These are phyloP conservation scores for Amia ocellicauda DNA, from an alignment of 2,113 vertebrate genomes.

Conservation along the genomic window DNA sequence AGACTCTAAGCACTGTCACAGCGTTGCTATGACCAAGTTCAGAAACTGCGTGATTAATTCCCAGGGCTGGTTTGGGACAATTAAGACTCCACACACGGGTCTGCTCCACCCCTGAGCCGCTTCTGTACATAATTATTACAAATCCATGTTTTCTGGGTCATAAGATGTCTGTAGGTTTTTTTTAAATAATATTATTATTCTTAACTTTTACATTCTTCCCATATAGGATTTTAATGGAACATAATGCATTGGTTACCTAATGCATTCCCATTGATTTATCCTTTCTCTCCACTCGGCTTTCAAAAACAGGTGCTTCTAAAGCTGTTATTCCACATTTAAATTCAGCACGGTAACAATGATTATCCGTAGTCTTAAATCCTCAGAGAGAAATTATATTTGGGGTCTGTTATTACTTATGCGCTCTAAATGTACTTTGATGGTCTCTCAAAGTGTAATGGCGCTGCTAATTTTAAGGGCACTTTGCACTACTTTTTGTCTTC, in stretches of 20 bases:
- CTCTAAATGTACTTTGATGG: constrained; percentile 25
- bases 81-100: too few species aligned
- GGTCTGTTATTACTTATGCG: constrained; percentile 20
- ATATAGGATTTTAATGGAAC: too few species aligned
- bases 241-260: neutral
- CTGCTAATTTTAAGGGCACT: constrained; percentile 49
- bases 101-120: too few species aligned
- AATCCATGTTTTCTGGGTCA: too few species aligned
- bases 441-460: constrained; percentile 38
- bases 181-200: too few species aligned
- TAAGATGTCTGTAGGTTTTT: too few species aligned
- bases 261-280: neutral
- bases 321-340: neutral
- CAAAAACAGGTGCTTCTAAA: neutral
- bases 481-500: constrained; percentile 50
- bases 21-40: too few species aligned
- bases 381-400: constrained; percentile 12
- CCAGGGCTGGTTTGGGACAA: too few species aligned
- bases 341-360: constrained; percentile 15
- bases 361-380: constrained; percentile 6
- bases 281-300: neutral
- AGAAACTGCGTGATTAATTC: too few species aligned
- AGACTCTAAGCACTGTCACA: neutral
- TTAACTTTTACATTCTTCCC: too few species aligned
- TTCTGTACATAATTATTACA: too few species aligned